Evolutionary conservation across 2,797 vertebrate species (phyloP), one percentile per base, ranked within the genome.

Genomic region (Cichlasoma orientale): DNA sequence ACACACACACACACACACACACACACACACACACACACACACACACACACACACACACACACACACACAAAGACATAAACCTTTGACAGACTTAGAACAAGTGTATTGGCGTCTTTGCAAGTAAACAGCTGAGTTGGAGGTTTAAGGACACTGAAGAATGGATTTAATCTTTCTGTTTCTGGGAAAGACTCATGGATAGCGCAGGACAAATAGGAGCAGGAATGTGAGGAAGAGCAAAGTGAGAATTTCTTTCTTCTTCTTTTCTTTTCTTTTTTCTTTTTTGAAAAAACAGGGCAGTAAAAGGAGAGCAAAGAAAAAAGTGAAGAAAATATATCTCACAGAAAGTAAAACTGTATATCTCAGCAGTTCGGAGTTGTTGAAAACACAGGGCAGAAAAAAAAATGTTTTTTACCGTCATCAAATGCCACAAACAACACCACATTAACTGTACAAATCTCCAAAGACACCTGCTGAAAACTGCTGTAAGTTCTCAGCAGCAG

Each of bases 111-210:
- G 70, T 80, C 89, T 87, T 78, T 85, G 70, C 50, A 79, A 87
- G 79, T 79, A 88, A 89, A 89, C 74, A 91, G 92, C 92, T 91
- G 92, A 93, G 91, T 77, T 88, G 68, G 87, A 89, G 77, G 53
- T 92, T 89, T 88, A 50, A 88, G 79, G 92, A 93, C 91, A 92
- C 90, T 94, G 91, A 94, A 79, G 86, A 91, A 95, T 92, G 87
- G 88, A 92, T 93, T 92, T 92, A 92, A 94, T 93, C 90, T 92
- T 74, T 88, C 31, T 58, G 79, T 89, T 91, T 88, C 72, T 69
- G 68, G 73, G 61, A 56, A 74, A 77, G 74, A 85, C 47, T 52
- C n/a, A 14, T 47, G 74, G 61, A 38, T 25, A 31, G 78, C 75
- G 58, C 9, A 69, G 68, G 82, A 88, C 69, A 73, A 75, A 81